A percentile compares a stretch with the other conserved stretches of the same genome.
These are phyloP conservation scores for Palaemon carinicauda DNA, from an alignment of 1,140 invertebrate genomes.

Conservation along the genomic window DNA sequence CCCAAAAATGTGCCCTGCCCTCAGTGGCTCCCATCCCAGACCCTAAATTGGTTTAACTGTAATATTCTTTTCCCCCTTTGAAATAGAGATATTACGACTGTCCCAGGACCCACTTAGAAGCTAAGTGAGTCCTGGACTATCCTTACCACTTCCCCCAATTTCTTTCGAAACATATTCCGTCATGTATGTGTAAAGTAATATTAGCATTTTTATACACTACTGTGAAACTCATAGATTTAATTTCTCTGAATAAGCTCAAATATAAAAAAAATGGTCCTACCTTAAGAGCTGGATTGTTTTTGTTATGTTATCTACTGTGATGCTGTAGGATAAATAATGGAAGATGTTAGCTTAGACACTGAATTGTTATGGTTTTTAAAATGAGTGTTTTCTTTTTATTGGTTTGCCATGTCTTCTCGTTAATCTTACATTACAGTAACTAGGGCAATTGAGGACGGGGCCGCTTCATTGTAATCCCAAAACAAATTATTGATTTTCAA, in stretches of 20 bases:
- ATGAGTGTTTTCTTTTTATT: neutral
- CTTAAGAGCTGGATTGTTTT: too few relatives aligned
- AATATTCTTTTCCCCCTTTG: neutral
- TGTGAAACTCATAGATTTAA: too few relatives aligned
- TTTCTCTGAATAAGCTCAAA: too few relatives aligned
- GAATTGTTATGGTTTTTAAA: neutral
- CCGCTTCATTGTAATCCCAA: constrained; percentile 29
- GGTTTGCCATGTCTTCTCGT: neutral
- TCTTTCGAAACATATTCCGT: too few relatives aligned
- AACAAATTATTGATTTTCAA: constrained; percentile 16
- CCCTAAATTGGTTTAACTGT: neutral
- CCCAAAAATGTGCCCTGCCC: neutral
- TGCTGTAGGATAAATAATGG: too few relatives aligned
- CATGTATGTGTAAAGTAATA: too few relatives aligned
- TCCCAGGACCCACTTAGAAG: too few relatives aligned
- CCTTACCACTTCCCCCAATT: neutral
- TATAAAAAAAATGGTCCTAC: too few relatives aligned
- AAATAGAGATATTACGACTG: too few relatives aligned
- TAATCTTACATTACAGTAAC: neutral
- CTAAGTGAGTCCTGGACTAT: neutral
- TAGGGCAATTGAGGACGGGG: constrained; percentile 1
- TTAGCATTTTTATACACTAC: too few relatives aligned
- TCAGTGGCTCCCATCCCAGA: neutral
- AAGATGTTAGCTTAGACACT: too few relatives aligned
- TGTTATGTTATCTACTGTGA: too few relatives aligned